Evolutionary conservation across 2,113 vertebrate species (phyloP).

Genomic region (Rissa tridactyla): DNA sequence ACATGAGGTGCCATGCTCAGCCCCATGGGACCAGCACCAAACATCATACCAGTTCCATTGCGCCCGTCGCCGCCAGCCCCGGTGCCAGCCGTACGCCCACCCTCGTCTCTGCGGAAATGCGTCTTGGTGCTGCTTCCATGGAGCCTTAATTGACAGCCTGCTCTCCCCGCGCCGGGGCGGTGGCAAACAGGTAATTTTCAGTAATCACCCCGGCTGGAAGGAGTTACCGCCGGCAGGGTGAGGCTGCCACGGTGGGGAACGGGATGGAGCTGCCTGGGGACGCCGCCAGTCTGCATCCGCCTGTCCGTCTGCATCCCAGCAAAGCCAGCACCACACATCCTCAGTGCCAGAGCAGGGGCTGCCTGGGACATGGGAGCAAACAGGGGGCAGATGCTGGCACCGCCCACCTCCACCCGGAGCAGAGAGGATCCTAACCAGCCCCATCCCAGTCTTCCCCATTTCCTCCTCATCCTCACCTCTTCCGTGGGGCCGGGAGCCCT

Average conservation of each 20-base stretch:
- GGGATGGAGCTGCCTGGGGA: background rate
- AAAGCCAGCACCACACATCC: fast-evolving
- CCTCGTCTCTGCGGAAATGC: background rate
- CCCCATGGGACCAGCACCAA: background rate
- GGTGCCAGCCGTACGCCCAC: background rate
- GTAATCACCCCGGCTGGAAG: background rate
- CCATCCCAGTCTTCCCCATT: background rate
- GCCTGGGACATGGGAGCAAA: background rate
- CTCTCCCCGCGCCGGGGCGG: background rate
- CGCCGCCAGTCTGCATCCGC: background rate
- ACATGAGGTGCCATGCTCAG: fast-evolving
- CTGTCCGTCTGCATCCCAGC: background rate
- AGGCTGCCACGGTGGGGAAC: fast-evolving
- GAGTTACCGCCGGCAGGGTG: background rate
- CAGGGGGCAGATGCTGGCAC: background rate
- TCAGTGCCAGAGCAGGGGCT: background rate
- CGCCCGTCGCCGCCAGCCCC: background rate
- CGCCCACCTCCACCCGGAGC: background rate
- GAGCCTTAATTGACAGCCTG: background rate
- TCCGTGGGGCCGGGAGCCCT: fast-evolving
- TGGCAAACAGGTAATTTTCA: constrained; percentile 39
- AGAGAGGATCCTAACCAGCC: background rate
- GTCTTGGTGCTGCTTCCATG: background rate
- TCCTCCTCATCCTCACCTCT: background rate
- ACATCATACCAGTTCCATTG: fast-evolving